A percentile compares a stretch with the other conserved stretches of the same genome.
These are phyloP conservation scores for Eilema depressum DNA, from an alignment of 2,888 invertebrate species.

Conservation along the genomic window DNA sequence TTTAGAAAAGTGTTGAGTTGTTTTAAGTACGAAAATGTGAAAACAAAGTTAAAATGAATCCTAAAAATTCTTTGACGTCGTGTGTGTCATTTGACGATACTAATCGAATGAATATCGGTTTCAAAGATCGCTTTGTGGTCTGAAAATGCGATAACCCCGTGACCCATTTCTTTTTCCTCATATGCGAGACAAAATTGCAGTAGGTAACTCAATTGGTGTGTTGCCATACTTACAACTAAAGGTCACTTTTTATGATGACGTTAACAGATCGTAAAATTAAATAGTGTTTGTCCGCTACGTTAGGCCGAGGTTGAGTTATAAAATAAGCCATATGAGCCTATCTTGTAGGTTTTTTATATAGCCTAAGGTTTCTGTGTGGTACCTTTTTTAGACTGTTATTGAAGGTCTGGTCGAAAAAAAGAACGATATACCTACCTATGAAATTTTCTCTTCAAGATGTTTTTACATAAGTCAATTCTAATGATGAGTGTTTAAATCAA, in stretches of 20 bases:
- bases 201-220: slow-evolving; percentile 18
- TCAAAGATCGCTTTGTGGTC: slow-evolving; percentile 40
- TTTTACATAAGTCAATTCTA: too few relatives aligned
- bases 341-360: slow-evolving; percentile 58
- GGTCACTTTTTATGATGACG: slow-evolving; percentile 45
- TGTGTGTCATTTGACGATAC: slow-evolving; percentile 51
- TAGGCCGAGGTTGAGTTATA: slow-evolving; percentile 47
- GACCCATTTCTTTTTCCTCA: slow-evolving; percentile 49
- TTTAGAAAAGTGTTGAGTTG: neutral
- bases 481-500: too few relatives aligned
- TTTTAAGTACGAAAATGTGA: slow-evolving; percentile 17
- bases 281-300: slow-evolving; percentile 46
- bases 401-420: slow-evolving; percentile 41
- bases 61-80: slow-evolving; percentile 38
- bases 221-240: slow-evolving; percentile 8
- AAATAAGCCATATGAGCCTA: slow-evolving; percentile 56
- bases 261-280: slow-evolving; percentile 59
- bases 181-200: slow-evolving; percentile 30
- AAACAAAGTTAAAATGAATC: slow-evolving; percentile 12
- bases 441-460: too few relatives aligned
- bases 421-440: too few relatives aligned
- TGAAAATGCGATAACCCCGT: slow-evolving; percentile 45
- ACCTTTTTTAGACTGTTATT: slow-evolving; percentile 49
- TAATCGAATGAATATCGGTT: slow-evolving; percentile 52
- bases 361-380: slow-evolving; percentile 46